A percentile compares a stretch with the other conserved stretches of the same genome.
Evolutionary conservation across 2,888 invertebrate genomes (phyloP).

Genomic region (Meta bourneti): DNA sequence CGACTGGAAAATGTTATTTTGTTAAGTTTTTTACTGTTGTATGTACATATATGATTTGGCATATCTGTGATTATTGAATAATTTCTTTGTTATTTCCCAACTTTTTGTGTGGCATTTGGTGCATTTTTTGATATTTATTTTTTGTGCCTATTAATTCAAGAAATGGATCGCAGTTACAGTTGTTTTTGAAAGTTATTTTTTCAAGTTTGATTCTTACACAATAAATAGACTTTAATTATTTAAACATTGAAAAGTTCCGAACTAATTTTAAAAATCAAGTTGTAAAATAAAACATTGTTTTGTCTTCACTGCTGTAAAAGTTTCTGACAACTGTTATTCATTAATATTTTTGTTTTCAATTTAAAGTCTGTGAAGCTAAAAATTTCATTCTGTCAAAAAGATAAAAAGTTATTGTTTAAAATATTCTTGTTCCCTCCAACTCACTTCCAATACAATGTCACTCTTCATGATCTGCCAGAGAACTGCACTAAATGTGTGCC

Average conservation of each 20-base stretch:
- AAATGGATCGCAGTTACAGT: background rate
- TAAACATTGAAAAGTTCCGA: too few relatives aligned
- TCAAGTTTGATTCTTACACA: too few relatives aligned
- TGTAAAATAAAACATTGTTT: background rate
- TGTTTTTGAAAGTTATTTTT: too few relatives aligned
- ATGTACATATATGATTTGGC: background rate
- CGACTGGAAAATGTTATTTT: background rate
- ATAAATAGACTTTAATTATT: too few relatives aligned
- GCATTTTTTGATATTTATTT: background rate
- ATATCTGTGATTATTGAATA: background rate
- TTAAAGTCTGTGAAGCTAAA: background rate
- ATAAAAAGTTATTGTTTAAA: background rate
- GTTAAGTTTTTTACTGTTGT: background rate
- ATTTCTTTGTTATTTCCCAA: background rate
- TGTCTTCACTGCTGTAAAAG: background rate
- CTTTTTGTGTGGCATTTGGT: background rate
- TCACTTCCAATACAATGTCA: slow-evolving; percentile 17
- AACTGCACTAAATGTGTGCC: slow-evolving; percentile 52
- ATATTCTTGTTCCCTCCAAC: slow-evolving; percentile 29
- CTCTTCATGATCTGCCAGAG: slow-evolving; percentile 7
- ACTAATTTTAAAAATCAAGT: background rate
- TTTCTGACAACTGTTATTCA: background rate
- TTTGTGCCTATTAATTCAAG: background rate
- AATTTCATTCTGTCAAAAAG: background rate
- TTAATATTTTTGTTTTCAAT: background rate